Percentiles rank a stretch among this genome's conserved stretches.
Conservation (phyloP, 2,888 invertebrate genomes). For the Mesoligia furuncula region DNA sequence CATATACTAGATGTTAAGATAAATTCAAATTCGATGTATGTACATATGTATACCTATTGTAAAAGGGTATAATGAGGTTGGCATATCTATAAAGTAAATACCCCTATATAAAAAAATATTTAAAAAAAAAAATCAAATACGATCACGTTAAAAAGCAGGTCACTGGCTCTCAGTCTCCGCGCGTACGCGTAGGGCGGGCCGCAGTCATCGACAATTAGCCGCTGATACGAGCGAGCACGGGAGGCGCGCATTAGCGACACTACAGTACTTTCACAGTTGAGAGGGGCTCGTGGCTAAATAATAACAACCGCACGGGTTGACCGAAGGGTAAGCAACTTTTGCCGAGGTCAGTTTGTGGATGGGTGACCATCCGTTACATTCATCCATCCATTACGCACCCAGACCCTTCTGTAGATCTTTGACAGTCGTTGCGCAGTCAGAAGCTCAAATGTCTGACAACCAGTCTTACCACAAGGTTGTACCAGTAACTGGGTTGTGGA, state of each 20-base stretch:
- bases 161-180: constrained; percentile 4
- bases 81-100: no score
- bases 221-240: constrained; percentile 75
- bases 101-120: no score
- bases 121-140: no score
- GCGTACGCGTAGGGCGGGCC: constrained; percentile 33
- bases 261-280: not conserved
- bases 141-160: not conserved
- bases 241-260: constrained; percentile 76
- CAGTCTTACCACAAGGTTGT: not conserved
- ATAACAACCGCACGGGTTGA: not conserved
- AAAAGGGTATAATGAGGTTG: no score
- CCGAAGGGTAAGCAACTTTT: not conserved
- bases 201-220: constrained; percentile 69
- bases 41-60: no score
- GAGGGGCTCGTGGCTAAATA: not conserved
- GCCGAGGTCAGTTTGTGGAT: not conserved
- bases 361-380: not conserved
- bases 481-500: not conserved
- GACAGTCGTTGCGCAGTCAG: not conserved
- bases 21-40: no score
- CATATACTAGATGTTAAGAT: no score
- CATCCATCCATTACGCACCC: not conserved
- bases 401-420: not conserved
- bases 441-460: not conserved